A percentile compares a stretch with the other conserved stretches of the same genome.
These are phyloP conservation scores for Laspeyria flexula DNA, from an alignment of 2,888 invertebrate genomes.

Conservation along the genomic window DNA sequence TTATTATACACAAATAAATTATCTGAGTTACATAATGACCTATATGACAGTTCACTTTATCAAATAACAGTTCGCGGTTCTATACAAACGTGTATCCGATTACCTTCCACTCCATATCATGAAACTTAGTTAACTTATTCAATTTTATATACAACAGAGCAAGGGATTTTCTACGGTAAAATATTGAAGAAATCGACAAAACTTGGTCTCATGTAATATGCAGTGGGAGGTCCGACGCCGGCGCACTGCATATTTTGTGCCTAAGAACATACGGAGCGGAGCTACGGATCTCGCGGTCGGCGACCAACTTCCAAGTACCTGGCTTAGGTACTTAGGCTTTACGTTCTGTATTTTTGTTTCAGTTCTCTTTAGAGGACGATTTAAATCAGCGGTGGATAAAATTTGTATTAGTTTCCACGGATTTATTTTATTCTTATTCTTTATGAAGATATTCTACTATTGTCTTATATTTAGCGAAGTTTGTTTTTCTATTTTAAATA, in stretches of 20 bases:
- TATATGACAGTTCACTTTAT: neutral
- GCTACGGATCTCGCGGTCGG: constrained; percentile 49
- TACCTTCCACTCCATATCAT: constrained; percentile 16
- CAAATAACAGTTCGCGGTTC: constrained; percentile 4
- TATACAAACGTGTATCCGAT: constrained; percentile 6
- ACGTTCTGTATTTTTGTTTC: constrained; percentile 23
- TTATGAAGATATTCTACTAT: neutral
- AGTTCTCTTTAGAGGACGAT: constrained; percentile 15
- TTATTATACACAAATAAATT: neutral
- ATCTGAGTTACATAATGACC: neutral
- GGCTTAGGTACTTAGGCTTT: constrained; percentile 38
- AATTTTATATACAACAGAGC: constrained; percentile 42
- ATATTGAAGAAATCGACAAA: constrained; percentile 79
- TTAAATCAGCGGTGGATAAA: neutral
- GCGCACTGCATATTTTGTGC: constrained; percentile 70
- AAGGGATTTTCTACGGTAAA: constrained; percentile 68
- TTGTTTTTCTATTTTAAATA: too few relatives aligned
- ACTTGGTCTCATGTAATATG: constrained; percentile 82
- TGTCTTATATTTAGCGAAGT: neutral
- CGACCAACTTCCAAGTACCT: constrained; percentile 57
- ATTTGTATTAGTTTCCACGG: neutral
- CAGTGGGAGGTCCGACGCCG: constrained; percentile 61
- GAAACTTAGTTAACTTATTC: constrained; percentile 33
- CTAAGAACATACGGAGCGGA: constrained; percentile 35
- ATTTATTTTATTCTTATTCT: neutral